phyloP scores from a whole-genome alignment of 2,797 vertebrate genomes.

The Centropyge bicolor region DNA sequence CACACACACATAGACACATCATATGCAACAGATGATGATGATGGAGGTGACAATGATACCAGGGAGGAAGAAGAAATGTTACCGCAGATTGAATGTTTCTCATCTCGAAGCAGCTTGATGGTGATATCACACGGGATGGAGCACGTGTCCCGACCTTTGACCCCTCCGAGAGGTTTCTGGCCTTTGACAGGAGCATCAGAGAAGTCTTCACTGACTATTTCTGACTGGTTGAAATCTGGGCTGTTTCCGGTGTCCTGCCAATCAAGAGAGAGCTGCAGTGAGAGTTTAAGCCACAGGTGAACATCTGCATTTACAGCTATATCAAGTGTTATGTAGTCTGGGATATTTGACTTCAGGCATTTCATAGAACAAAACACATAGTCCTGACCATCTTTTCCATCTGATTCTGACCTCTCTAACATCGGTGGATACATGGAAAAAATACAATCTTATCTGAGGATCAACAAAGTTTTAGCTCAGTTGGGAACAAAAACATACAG shows the following conservation, averaged over 20 bases:
- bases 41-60: neutral
- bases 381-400: neutral
- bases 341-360: neutral
- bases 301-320: neutral
- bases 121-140: slow-evolving; percentile 89
- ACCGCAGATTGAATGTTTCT: slow-evolving; percentile 93
- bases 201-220: slow-evolving; percentile 51
- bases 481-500: neutral
- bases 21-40: neutral
- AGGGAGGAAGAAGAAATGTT: slow-evolving; percentile 30
- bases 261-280: slow-evolving; percentile 11
- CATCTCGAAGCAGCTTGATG: slow-evolving; percentile 88
- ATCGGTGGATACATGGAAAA: neutral
- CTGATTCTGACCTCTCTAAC: neutral
- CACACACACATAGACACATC: slow-evolving; percentile 26
- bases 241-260: slow-evolving; percentile 58
- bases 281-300: neutral
- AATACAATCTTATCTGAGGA: neutral
- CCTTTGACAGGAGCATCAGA: slow-evolving; percentile 59
- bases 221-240: slow-evolving; percentile 61
- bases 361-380: neutral
- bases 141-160: slow-evolving; percentile 85
- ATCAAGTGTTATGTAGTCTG: neutral
- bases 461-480: neutral
- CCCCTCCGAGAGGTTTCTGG: slow-evolving; percentile 46